A percentile compares a stretch with the other conserved stretches of the same genome.
Evolutionary conservation across 1,140 invertebrate species (phyloP).

Genomic region (Camponotus vicinus): DNA sequence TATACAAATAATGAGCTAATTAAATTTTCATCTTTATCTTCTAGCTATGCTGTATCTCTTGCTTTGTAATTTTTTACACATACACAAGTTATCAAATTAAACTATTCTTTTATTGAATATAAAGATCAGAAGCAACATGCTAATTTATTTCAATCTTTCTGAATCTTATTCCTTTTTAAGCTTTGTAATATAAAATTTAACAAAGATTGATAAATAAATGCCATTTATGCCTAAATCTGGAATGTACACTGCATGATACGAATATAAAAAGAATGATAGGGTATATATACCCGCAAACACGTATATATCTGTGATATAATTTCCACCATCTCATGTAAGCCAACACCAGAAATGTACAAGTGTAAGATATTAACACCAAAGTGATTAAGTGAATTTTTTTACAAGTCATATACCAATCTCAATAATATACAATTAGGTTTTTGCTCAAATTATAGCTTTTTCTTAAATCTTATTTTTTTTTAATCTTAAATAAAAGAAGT

Average conservation of each 20-base stretch:
- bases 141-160: neutral
- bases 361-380: slow-evolving; percentile 75
- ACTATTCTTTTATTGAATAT: neutral
- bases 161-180: neutral
- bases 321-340: slow-evolving; percentile 55
- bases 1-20: slow-evolving; percentile 54
- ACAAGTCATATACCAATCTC: slow-evolving; percentile 72
- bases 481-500: slow-evolving; percentile 43
- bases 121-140: slow-evolving; percentile 10
- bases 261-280: slow-evolving; percentile 55
- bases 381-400: slow-evolving; percentile 76
- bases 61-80: neutral
- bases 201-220: slow-evolving; percentile 66
- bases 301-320: slow-evolving; percentile 54
- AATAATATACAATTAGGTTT: slow-evolving; percentile 74
- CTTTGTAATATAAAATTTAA: slow-evolving; percentile 32
- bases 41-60: neutral
- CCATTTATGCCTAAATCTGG: slow-evolving; percentile 71
- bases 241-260: slow-evolving; percentile 76
- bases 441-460: slow-evolving; percentile 63
- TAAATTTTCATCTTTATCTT: neutral
- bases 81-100: neutral
- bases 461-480: neutral
- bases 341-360: slow-evolving; percentile 78
- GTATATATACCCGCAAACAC: slow-evolving; percentile 52